Percentiles rank a stretch among this genome's conserved stretches.
Evolutionary conservation across 2,113 vertebrate species (phyloP).

Genomic region (Columba livia): DNA sequence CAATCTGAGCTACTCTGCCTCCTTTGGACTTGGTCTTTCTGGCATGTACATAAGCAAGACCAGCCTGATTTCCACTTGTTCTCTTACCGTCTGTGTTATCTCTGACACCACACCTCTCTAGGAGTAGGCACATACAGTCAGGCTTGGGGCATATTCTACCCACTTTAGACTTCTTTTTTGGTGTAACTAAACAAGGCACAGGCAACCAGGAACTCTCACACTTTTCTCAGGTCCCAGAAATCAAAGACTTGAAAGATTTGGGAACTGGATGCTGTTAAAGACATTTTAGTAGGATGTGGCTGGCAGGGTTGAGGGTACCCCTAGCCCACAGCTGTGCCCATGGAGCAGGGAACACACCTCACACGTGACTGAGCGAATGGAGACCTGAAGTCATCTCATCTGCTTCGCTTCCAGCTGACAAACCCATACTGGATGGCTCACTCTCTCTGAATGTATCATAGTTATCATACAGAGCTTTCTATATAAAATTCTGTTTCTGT

Average conservation of each 20-base stretch:
- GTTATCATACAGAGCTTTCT: neutral
- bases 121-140: neutral
- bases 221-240: neutral
- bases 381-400: neutral
- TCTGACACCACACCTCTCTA: neutral
- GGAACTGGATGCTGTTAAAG: neutral
- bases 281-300: neutral
- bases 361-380: neutral
- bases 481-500: neutral
- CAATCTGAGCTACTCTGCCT: neutral
- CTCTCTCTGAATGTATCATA: neutral
- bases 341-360: neutral
- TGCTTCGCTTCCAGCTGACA: slow-evolving; percentile 1
- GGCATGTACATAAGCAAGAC: neutral
- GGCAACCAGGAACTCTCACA: neutral
- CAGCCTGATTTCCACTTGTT: neutral
- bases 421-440: neutral
- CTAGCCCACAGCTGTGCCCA: neutral
- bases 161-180: neutral
- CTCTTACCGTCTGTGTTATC: neutral
- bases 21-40: neutral
- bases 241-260: neutral
- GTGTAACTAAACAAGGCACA: neutral
- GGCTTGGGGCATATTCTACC: neutral
- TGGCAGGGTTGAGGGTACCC: neutral